These are phyloP conservation scores for Sebastes variabilis DNA, from an alignment of 2,797 vertebrate species.

Conservation along the genomic window DNA sequence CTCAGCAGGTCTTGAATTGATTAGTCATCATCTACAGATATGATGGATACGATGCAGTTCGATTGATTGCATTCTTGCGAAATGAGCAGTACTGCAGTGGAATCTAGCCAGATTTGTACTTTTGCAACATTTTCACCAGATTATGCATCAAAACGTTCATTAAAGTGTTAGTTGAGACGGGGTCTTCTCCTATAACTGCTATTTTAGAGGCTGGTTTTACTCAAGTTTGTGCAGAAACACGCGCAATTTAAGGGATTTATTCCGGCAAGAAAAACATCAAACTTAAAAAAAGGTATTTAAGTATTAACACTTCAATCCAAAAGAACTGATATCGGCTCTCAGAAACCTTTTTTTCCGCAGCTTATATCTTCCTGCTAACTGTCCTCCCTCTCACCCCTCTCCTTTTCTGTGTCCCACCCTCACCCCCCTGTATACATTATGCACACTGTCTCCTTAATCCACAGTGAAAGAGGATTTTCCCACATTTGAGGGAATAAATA, in stretches of 20 bases:
- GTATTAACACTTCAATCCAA: background rate
- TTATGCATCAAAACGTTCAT: background rate
- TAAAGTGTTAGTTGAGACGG: background rate
- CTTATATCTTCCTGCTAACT: background rate
- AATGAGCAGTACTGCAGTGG: background rate
- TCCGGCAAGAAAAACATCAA: background rate
- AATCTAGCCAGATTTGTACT: background rate
- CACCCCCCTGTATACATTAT: conserved; percentile 20
- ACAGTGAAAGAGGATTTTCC: conserved; percentile 65
- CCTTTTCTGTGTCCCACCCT: background rate
- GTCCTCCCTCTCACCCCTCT: conserved; percentile 6
- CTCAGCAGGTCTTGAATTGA: background rate
- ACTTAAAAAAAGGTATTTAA: background rate
- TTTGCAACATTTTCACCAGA: background rate
- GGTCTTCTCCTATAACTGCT: background rate
- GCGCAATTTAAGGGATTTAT: background rate
- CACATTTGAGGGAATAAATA: conserved; percentile 65
- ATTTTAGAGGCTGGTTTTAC: background rate
- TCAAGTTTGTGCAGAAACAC: background rate
- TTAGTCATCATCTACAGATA: background rate
- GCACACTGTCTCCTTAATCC: conserved; percentile 57
- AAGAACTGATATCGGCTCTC: background rate
- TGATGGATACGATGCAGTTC: background rate
- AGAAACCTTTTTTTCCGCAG: background rate
- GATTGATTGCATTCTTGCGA: background rate